These are phyloP conservation scores for Hymenopus coronatus DNA, from an alignment of 2,888 invertebrate species.

Conservation along the genomic window DNA sequence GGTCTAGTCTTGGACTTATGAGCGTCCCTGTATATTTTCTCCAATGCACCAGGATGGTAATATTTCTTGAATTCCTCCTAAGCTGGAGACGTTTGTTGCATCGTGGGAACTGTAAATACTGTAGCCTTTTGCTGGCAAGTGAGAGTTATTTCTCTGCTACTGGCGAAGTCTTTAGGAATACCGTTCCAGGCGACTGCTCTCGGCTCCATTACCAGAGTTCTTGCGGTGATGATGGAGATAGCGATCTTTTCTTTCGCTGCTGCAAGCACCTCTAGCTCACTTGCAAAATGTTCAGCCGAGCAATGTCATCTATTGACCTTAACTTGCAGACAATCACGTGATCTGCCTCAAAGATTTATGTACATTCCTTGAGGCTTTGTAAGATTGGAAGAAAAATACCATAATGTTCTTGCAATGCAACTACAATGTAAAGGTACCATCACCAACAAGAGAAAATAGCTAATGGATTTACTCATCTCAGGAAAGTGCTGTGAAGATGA, in stretches of 20 bases:
- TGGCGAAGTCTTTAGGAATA: not conserved
- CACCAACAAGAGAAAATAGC: not conserved
- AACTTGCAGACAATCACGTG: not conserved
- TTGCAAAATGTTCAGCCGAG: not conserved
- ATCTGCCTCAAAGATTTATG: not conserved
- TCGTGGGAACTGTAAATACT: not conserved
- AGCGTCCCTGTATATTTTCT: too few species aligned
- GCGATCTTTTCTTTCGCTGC: not conserved
- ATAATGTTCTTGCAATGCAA: not conserved
- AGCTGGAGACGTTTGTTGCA: not conserved
- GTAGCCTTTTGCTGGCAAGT: not conserved
- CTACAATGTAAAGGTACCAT: not conserved
- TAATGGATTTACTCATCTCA: not conserved
- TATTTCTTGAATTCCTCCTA: too few species aligned
- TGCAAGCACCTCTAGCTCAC: not conserved
- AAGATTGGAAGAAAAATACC: not conserved
- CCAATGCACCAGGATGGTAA: too few species aligned
- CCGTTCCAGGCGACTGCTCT: not conserved
- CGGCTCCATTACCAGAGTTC: not conserved
- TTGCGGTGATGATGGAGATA: not conserved
- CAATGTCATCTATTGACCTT: not conserved
- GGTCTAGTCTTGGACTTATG: too few species aligned
- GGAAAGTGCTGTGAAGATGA: too few species aligned
- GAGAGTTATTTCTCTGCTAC: not conserved
- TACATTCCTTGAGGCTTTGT: not conserved